These are phyloP conservation scores for Tetragonisca angustula DNA, from an alignment of 2,888 invertebrate genomes.

Conservation along the genomic window DNA sequence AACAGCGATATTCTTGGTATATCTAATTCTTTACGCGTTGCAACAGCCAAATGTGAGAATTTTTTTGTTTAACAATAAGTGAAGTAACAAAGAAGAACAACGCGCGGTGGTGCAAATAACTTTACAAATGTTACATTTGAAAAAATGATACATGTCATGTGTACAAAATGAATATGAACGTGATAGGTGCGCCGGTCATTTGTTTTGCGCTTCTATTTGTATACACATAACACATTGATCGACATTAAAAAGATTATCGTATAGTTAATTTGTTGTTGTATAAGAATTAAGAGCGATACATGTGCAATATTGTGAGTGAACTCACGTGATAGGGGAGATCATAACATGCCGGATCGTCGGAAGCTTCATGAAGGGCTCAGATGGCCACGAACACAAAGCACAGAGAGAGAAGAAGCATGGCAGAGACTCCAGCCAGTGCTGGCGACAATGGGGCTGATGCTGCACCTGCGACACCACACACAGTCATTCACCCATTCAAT, in stretches of 20 bases:
- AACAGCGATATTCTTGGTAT: neutral
- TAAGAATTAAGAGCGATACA: conserved; percentile 46
- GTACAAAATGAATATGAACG: neutral
- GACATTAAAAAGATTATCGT: neutral
- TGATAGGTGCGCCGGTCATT: neutral
- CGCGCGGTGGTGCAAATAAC: neutral
- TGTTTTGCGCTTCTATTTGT: neutral
- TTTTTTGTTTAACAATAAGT: neutral
- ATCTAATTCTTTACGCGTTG: neutral
- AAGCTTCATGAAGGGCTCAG: conserved; percentile 83
- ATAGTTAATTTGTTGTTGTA: neutral
- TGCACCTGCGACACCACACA: conserved; percentile 84
- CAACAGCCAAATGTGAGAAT: neutral
- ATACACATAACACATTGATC: neutral
- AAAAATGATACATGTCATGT: neutral
- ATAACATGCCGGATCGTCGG: conserved; percentile 83
- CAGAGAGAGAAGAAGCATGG: conserved; percentile 85
- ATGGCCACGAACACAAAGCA: conserved; percentile 84
- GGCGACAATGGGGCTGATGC: conserved; percentile 82
- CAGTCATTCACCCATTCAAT: conserved; percentile 81
- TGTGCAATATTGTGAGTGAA: conserved; percentile 81
- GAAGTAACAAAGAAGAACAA: neutral
- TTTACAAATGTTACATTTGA: neutral
- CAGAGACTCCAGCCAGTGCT: conserved; percentile 83
- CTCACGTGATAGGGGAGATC: conserved; percentile 82